These are phyloP conservation scores for Coendou prehensilis DNA, from an alignment of 2,797 vertebrate species.

Conservation along the genomic window DNA sequence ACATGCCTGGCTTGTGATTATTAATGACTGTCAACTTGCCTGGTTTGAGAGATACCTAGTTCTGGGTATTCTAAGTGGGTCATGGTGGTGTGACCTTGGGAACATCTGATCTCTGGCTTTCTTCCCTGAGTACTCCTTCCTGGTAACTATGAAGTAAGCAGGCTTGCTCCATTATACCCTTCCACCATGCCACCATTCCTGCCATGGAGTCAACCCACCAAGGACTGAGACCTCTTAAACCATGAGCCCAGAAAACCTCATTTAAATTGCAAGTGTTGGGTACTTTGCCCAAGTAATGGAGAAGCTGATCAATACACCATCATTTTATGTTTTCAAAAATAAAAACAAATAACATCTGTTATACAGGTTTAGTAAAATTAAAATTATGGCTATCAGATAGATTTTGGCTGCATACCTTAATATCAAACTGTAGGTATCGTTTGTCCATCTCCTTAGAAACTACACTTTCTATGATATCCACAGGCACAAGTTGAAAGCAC, in stretches of 20 bases:
- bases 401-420: constrained; percentile 92
- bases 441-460: constrained; percentile 99
- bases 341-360: constrained; percentile 5
- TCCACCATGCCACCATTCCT: background rate
- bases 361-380: constrained; percentile 59
- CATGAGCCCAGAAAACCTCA: background rate
- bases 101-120: background rate
- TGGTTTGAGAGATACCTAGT: background rate
- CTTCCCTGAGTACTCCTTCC: background rate
- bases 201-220: background rate
- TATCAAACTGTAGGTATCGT: constrained; percentile 99
- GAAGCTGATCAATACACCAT: background rate
- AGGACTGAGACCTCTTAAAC: background rate
- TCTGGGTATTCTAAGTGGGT: background rate
- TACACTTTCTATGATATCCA: constrained; percentile 99
- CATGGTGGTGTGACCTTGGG: background rate
- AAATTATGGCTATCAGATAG: constrained; percentile 71
- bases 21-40: background rate
- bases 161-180: background rate
- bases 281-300: background rate
- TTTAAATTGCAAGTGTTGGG: background rate
- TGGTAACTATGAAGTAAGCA: background rate
- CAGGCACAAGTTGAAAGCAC: constrained; percentile 98
- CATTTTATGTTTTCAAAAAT: constrained; percentile 59
- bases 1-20: background rate